Percentiles rank a stretch among this genome's conserved stretches.
Conservation (phyloP, 2,113 vertebrate species). For the Neolamprologus sp. region DNA sequence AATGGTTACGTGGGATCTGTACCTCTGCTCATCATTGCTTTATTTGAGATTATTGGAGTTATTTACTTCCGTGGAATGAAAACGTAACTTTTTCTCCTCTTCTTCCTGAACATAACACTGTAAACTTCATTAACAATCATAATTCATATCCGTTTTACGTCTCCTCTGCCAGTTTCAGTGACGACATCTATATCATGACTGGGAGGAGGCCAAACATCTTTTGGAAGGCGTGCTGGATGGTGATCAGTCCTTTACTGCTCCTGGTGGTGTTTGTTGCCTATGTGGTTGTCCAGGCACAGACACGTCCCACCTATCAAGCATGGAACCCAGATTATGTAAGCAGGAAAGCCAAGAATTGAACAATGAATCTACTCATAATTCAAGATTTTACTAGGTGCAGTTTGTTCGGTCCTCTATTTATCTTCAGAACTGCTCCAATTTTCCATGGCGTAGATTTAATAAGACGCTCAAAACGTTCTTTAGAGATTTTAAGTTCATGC, state of each 20-base stretch:
- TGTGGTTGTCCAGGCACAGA: constrained; percentile 61
- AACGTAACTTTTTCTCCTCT: constrained; percentile 57
- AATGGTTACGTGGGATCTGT: constrained; percentile 78
- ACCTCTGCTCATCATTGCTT: constrained; percentile 80
- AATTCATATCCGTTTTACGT: neutral
- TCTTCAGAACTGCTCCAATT: neutral
- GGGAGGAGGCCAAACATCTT: constrained; percentile 75
- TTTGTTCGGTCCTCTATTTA: neutral
- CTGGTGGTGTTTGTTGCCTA: constrained; percentile 75
- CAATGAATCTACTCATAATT: neutral
- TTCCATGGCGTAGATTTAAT: neutral
- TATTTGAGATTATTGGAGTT: constrained; percentile 78
- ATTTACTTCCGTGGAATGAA: constrained; percentile 76
- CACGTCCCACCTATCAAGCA: constrained; percentile 63
- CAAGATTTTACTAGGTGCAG: neutral
- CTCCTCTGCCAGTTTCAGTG: constrained; percentile 73
- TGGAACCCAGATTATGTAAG: constrained; percentile 85
- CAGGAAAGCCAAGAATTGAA: neutral
- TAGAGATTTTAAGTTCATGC: neutral
- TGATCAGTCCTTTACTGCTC: constrained; percentile 81
- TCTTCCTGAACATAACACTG: neutral
- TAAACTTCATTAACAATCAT: neutral
- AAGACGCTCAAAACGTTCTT: neutral
- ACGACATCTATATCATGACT: constrained; percentile 82
- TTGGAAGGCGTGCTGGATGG: constrained; percentile 80